Conservation (phyloP, 2,888 invertebrate genomes). For the Hipparchia semele region DNA sequence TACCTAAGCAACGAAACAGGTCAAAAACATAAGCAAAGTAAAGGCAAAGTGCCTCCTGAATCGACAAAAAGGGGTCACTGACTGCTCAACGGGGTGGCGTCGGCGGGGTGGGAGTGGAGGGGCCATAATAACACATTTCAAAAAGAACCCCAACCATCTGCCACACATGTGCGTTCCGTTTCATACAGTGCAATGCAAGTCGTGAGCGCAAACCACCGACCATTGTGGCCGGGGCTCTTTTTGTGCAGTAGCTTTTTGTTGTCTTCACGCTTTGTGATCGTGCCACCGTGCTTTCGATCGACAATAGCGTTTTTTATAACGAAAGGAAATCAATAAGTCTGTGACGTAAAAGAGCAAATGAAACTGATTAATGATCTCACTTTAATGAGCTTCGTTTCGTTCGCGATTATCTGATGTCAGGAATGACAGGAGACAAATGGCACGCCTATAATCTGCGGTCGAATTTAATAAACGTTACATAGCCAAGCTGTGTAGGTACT, state of each 20-base stretch:
- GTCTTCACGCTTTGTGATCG: conserved; percentile 74
- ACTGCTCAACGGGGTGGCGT: conserved; percentile 68
- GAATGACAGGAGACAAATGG: conserved; percentile 40
- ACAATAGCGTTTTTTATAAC: conserved; percentile 68
- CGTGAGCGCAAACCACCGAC: conserved; percentile 68
- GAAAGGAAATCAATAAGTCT: conserved; percentile 73
- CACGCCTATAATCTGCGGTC: conserved; percentile 1
- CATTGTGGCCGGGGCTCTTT: conserved; percentile 57
- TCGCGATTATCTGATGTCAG: conserved; percentile 37
- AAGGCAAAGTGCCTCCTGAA: conserved; percentile 58
- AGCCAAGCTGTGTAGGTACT: conserved; percentile 29
- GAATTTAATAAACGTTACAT: conserved; percentile 19
- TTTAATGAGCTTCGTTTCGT: conserved; percentile 41
- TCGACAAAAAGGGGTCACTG: conserved; percentile 76
- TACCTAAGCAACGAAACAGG: conserved; percentile 56
- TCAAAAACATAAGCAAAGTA: conserved; percentile 64
- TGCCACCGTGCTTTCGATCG: conserved; percentile 72
- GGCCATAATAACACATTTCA: conserved; percentile 74
- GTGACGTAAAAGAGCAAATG: conserved; percentile 51
- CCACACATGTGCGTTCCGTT: conserved; percentile 76
- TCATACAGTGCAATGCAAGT: conserved; percentile 72
- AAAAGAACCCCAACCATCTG: conserved; percentile 80
- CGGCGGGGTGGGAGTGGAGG: conserved; percentile 53
- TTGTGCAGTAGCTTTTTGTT: conserved; percentile 75
- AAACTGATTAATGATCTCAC: conserved; percentile 43